Evolutionary conservation across 2,888 invertebrate species (phyloP).

Genomic region (Megamerina dolium): DNA sequence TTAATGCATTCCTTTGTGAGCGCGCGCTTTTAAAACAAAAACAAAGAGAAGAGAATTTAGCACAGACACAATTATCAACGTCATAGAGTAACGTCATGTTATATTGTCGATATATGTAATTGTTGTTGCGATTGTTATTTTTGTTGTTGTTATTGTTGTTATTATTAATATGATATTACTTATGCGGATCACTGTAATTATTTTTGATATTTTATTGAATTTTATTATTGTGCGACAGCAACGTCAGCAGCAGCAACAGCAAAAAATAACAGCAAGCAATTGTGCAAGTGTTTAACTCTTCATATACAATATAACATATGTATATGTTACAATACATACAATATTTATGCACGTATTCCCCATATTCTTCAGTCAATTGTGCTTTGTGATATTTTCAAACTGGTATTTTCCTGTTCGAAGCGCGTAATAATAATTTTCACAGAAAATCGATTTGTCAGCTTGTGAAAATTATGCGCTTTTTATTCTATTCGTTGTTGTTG

Average conservation of each 20-base stretch:
- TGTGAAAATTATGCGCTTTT: conserved; percentile 1
- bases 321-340: too few relatives aligned
- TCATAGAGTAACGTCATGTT: too few relatives aligned
- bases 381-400: conserved; percentile 1
- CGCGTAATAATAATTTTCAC: conserved; percentile 14
- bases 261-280: background rate
- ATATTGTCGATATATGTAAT: background rate
- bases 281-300: background rate
- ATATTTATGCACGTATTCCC: too few relatives aligned
- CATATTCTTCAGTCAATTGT: too few relatives aligned
- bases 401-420: conserved; percentile 3
- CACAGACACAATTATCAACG: too few relatives aligned
- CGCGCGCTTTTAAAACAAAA: too few relatives aligned
- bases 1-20: too few relatives aligned
- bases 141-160: background rate
- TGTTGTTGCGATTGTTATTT: background rate
- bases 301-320: too few relatives aligned
- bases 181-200: conserved; percentile 10
- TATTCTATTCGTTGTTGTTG: too few relatives aligned
- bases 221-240: conserved; percentile 8
- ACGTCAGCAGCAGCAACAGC: background rate
- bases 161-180: background rate
- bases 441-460: conserved; percentile 15
- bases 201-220: conserved; percentile 19
- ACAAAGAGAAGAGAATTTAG: too few relatives aligned